Percentiles rank a stretch among this genome's conserved stretches.
Evolutionary conservation across 2,113 vertebrate species (phyloP).

Genomic region (Paramisgurnus dabryanus): DNA sequence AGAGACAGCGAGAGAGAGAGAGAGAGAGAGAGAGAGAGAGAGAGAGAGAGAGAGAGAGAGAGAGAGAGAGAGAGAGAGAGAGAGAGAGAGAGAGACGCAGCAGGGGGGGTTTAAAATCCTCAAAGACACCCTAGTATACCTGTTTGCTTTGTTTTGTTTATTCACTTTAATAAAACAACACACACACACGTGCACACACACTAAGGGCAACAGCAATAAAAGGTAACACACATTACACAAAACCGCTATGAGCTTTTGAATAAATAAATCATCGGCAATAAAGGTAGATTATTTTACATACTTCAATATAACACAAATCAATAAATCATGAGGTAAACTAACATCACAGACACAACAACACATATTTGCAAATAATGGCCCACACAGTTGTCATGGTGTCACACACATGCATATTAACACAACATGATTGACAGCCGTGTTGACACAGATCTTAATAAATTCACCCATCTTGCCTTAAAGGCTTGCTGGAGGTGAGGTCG

Average conservation of each 20-base stretch:
- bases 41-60: conserved; percentile 1
- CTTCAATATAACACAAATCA: conserved; percentile 15
- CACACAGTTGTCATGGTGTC: neutral
- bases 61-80: neutral
- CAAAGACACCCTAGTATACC: conserved; percentile 15
- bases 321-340: conserved; percentile 30
- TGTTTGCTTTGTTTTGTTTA: conserved; percentile 17
- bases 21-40: conserved; percentile 27
- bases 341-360: neutral
- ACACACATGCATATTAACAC: neutral
- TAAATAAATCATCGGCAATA: conserved; percentile 31
- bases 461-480: neutral
- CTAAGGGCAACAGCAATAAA: conserved; percentile 6
- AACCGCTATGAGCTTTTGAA: conserved; percentile 17
- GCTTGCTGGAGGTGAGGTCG: neutral
- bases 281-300: conserved; percentile 33
- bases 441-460: neutral
- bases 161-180: conserved; percentile 16
- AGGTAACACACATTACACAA: conserved; percentile 25
- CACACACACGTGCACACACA: conserved; percentile 1
- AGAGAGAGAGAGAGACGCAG: conserved; percentile 1
- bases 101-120: conserved; percentile 10
- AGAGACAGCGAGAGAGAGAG: conserved; percentile 13
- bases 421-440: neutral
- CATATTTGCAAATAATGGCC: neutral